Percentiles rank a stretch among this genome's conserved stretches.
phyloP scores from a whole-genome alignment of 2,888 invertebrate species.

The Tetragonisca angustula region DNA sequence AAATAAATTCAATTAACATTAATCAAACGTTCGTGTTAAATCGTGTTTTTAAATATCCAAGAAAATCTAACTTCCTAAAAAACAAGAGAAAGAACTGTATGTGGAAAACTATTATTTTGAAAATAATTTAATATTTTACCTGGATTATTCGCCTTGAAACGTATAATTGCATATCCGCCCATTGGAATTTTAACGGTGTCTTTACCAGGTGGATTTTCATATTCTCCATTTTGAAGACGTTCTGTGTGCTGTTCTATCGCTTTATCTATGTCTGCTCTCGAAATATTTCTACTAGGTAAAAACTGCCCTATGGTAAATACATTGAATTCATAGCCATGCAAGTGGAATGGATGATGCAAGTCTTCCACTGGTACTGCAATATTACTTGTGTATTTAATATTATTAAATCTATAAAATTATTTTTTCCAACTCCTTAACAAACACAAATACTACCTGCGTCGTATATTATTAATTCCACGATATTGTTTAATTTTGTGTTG shows the following conservation, averaged over 20 bases:
- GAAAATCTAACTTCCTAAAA: background rate
- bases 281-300: background rate
- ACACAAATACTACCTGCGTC: constrained; percentile 77
- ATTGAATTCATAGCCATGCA: constrained; percentile 82
- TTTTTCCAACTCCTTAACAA: background rate
- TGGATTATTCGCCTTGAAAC: constrained; percentile 84
- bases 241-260: constrained; percentile 77
- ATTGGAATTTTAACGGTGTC: constrained; percentile 84
- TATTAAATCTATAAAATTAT: background rate
- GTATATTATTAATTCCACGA: constrained; percentile 83
- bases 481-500: constrained; percentile 72
- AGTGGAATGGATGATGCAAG: constrained; percentile 82
- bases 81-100: background rate
- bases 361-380: constrained; percentile 54
- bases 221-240: constrained; percentile 79
- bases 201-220: constrained; percentile 81
- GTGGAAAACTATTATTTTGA: background rate
- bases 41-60: background rate
- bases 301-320: constrained; percentile 80
- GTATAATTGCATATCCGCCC: constrained; percentile 83
- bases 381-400: background rate
- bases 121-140: constrained; percentile 73
- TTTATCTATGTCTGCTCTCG: constrained; percentile 46
- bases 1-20: background rate
- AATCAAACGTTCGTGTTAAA: background rate